Base-by-base conservation (phyloP, 1,140 invertebrate species). In the Achroia grisella region DNA sequence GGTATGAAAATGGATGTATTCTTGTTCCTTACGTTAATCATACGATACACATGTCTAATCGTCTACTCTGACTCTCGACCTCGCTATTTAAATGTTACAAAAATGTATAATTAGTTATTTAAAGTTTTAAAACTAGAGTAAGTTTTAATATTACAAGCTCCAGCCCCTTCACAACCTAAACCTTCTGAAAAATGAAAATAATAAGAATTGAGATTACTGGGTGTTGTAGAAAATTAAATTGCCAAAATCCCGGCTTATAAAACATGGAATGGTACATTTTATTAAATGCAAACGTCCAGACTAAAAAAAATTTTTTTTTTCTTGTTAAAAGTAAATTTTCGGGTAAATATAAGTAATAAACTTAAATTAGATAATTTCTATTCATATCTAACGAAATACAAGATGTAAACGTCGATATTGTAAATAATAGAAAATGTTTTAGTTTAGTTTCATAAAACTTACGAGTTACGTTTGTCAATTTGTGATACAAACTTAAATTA, bases 181-280 rank as follows among this genome's bases (percentile, higher is more conserved):
- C 56, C 33, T 49, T 59, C 40, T 36, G 13, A 44, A 34, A 33
- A 11, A 23, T 13, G 44, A 43, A 44, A 31, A 62, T 3, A 23
- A 23, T 6, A 6, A 69, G 41, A 51, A 67, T 65, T 75, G 71
- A 80, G 73, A 80, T 77, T 80, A 62, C 73, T 63, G 56, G 44
- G 44, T 35, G 48, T 57, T 56, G 56, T 39, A 56, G 52, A 36
- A 34, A 35, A 39, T 23, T 44, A 43, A 54, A 74, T 70, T 75
- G 66, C 66, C 59, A 63, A 62, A 51, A 10, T 68, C 71, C 68
- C 73, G 68, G 67, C 68, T 48, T 12, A n/a, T 27, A 44, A 27
- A 49, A 41, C 8, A 13, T 66, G 66, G 66, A 70, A 73, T 73
- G 66, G 54, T 58, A 44, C 37, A 42, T 40, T 49, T 52, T 43